A percentile compares a stretch with the other conserved stretches of the same genome.
Evolutionary conservation across 2,888 invertebrate species (phyloP).

Genomic region (Podotricha telesiphe): DNA sequence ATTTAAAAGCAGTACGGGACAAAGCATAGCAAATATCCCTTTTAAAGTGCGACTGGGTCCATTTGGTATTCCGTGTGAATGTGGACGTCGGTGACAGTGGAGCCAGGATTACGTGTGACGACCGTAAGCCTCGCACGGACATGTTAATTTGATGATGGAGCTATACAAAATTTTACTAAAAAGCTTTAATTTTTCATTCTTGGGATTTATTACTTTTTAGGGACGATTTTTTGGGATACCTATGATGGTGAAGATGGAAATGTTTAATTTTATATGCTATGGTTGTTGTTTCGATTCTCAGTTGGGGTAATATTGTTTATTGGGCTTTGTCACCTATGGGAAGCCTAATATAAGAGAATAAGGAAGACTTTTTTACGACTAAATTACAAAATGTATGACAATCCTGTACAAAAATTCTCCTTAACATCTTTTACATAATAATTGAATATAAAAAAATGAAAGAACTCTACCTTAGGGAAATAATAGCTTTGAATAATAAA

Average conservation of each 20-base stretch:
- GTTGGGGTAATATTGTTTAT: no score
- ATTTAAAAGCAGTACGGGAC: constrained; percentile 23
- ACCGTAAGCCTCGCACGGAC: constrained; percentile 33
- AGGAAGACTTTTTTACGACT: no score
- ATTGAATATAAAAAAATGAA: constrained; percentile 40
- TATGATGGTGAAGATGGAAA: no score
- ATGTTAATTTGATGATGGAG: constrained; percentile 40
- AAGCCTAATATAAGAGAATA: no score
- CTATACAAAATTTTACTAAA: constrained; percentile 17
- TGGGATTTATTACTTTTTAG: no score
- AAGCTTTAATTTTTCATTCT: no score
- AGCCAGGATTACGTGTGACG: constrained; percentile 39
- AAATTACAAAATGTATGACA: not conserved
- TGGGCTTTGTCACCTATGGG: no score
- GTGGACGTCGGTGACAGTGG: constrained; percentile 28
- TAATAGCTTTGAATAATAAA: constrained; percentile 42
- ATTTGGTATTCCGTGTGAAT: constrained; percentile 43
- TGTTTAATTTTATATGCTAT: no score
- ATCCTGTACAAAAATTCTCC: constrained; percentile 25
- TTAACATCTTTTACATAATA: constrained; percentile 37
- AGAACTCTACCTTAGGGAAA: constrained; percentile 38
- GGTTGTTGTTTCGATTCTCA: no score
- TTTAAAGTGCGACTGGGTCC: constrained; percentile 31
- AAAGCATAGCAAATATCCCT: constrained; percentile 29
- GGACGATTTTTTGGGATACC: no score